Conservation (phyloP, 2,797 vertebrate species). For the Acanthurus tractus region DNA sequence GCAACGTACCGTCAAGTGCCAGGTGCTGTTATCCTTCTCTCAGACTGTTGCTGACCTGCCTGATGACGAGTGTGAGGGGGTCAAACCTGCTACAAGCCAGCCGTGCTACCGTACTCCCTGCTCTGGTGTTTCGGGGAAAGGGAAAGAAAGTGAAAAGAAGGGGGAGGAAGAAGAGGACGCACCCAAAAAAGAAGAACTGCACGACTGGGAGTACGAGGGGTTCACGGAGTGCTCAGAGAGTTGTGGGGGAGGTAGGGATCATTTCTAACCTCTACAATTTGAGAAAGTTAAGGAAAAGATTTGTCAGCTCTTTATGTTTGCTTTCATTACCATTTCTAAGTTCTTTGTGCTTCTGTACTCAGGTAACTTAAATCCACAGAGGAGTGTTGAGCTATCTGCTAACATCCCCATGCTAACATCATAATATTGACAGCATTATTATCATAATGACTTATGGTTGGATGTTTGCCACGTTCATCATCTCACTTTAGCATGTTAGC, state of each 20-base stretch:
- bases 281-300: background rate
- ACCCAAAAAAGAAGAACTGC: slow-evolving; percentile 86
- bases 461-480: background rate
- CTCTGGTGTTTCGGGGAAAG: slow-evolving; percentile 73
- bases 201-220: slow-evolving; percentile 96
- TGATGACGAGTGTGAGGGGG: slow-evolving; percentile 92
- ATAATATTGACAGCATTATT: background rate
- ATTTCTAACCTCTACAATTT: background rate
- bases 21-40: slow-evolving; percentile 95
- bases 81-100: slow-evolving; percentile 87
- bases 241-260: slow-evolving; percentile 92
- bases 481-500: background rate
- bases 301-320: background rate
- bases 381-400: background rate
- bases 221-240: slow-evolving; percentile 95
- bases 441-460: background rate
- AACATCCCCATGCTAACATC: background rate
- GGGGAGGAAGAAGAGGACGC: slow-evolving; percentile 51
- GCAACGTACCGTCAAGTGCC: slow-evolving; percentile 90
- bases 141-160: slow-evolving; percentile 78
- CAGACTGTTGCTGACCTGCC: slow-evolving; percentile 95
- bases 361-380: background rate
- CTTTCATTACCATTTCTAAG: background rate
- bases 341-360: no score
- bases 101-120: slow-evolving; percentile 92